Base-by-base conservation (phyloP, 2,797 vertebrate species). In the Epinephelus awoara region DNA sequence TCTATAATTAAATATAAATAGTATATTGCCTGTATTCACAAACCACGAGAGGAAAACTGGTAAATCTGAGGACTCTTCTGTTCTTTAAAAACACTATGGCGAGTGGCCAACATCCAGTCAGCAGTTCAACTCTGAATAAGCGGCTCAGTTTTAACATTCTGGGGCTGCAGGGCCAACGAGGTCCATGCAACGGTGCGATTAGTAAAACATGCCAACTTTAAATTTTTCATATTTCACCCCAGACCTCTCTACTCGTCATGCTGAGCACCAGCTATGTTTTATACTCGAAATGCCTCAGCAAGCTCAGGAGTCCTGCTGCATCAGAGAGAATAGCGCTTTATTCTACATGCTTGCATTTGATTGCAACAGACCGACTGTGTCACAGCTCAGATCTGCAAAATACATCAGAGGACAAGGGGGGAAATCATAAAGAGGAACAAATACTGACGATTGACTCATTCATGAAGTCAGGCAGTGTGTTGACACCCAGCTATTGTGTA, bases 201-300 rank as follows among this genome's bases (percentile, higher is more conserved):
- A 80, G 77, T 71, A 83, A 80, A 86, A 72, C 81, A 86, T 69
- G 49, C 10, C 62, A 65, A 70, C 64, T 77, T 84, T 84, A 77
- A 87, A 87, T 89, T 73, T 84, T 88, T 80, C 34, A 84, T 19
- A 56, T 18, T 54, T 56, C 29, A 59, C 21, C 55, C 17, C 14
- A 69, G 81, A 68, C 51, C 23, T 47, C 67, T 62, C 66, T 70
- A 52, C 38, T 40, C 34, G 1, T 72, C 67, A 38, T 29, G 19
- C 59, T 3, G 3, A 75, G 38, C 21, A 55, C 13, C n/a, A 25
- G 56, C 57, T 54, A 34, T 19, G 6, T 40, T 74, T 76, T 57
- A 38, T 25, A 44, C 25, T 46, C 2, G 70, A 74, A 69, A 42
- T 5, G 52, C 34, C 62, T 80, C 21, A 72, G 63, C 40, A 9